Base-by-base conservation (phyloP, 2,888 invertebrate genomes). In the Sesia apiformis region DNA sequence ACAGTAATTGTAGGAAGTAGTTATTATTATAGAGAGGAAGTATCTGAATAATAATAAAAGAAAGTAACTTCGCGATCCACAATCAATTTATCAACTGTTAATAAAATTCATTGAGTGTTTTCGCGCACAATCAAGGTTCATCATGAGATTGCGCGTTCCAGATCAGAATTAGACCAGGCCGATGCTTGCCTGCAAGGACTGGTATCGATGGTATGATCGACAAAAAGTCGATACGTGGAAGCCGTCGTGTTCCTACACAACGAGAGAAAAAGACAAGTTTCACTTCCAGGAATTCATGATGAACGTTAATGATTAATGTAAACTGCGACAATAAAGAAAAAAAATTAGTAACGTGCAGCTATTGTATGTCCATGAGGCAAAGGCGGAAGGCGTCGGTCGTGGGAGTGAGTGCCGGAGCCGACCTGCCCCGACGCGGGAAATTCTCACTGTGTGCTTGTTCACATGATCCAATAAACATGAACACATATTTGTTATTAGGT, bases 261-360 rank as follows among this genome's bases (percentile, higher is more conserved):
- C 68, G 64, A 64, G 65, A 78, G 71, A 82, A 80, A 81, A 79
- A 83, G 68, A 69, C 63, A 72, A 72, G 80, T 81, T 79, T 81
- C 75, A 70, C 75, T 87, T 82, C 85, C 77, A 83, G 81, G 85
- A 84, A 86, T 73, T 69, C 67, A 73, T 70, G 73, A 67, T 71
- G 73, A 72, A 72, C 74, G 69, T 65, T 76, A 76, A 78, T 73
- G 68, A 78, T 76, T 79, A 76, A 79, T 73, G 76, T 74, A 78
- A 75, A 76, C 40, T 46, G 46, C 74, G 81, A 81, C 78, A 75
- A 75, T 79, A 75, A 67, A 70, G 69, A 61, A 81, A 83, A 86
- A 88, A 87, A 79, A 69, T 72, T 76, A 76, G 78, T 78, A 81
- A 78, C 69, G 55, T 69, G 54, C 74, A 69, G 76, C 81, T 73